A percentile compares a stretch with the other conserved stretches of the same genome.
These are phyloP conservation scores for Baryphthengus martii DNA, from an alignment of 2,113 vertebrate species.

Conservation along the genomic window DNA sequence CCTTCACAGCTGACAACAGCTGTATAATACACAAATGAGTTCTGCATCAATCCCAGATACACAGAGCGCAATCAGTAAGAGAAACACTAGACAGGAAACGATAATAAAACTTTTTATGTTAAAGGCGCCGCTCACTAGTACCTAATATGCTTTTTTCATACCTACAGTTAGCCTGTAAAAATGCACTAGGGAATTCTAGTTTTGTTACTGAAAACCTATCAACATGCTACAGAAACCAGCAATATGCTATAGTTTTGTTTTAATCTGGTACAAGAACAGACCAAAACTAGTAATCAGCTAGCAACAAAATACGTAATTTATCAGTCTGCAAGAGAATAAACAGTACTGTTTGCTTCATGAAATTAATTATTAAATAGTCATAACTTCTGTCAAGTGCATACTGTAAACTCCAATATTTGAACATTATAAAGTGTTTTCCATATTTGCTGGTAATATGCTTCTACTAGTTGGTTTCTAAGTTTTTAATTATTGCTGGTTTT, in stretches of 20 bases:
- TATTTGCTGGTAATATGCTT: background rate
- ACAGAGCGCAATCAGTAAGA: background rate
- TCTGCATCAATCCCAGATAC: background rate
- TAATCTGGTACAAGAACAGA: background rate
- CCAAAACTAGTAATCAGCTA: background rate
- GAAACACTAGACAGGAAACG: background rate
- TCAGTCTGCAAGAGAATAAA: background rate
- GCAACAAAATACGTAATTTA: background rate
- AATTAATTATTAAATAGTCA: background rate
- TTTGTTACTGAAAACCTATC: background rate
- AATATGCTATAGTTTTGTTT: background rate
- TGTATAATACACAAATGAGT: background rate
- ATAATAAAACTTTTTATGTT: background rate
- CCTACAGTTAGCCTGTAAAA: background rate
- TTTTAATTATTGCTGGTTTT: background rate
- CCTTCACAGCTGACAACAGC: background rate
- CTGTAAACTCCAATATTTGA: background rate
- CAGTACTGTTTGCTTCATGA: background rate
- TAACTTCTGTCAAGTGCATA: background rate
- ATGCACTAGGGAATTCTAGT: background rate
- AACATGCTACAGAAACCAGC: background rate
- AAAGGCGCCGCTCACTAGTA: background rate
- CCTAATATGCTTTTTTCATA: background rate
- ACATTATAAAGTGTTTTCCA: background rate
- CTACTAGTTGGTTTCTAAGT: background rate